These are phyloP conservation scores for Meta bourneti DNA, from an alignment of 2,888 invertebrate genomes.

Conservation along the genomic window DNA sequence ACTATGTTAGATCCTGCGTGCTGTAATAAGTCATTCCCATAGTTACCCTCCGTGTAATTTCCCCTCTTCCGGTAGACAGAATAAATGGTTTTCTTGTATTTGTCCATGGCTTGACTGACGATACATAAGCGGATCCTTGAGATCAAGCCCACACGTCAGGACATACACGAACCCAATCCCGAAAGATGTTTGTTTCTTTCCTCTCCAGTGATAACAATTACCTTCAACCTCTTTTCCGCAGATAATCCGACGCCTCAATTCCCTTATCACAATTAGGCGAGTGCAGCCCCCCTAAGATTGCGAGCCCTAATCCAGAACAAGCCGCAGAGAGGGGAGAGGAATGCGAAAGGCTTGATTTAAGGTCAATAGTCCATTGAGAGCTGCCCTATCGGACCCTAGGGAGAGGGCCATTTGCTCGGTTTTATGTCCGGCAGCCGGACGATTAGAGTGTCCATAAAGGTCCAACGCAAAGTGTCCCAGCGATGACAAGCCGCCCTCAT, in stretches of 20 bases:
- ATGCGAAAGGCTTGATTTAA: constrained; percentile 43
- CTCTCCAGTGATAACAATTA: constrained; percentile 6
- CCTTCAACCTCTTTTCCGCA: neutral
- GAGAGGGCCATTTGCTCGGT: constrained; percentile 49
- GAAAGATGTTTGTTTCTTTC: no score
- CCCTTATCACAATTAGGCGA: constrained; percentile 43
- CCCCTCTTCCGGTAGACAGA: no score
- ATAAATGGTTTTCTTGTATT: no score
- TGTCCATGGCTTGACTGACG: neutral
- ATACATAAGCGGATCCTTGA: neutral
- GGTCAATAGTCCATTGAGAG: constrained; percentile 50
- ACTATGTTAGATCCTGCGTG: no score
- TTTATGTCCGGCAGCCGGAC: constrained; percentile 62
- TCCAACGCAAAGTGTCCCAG: constrained; percentile 45
- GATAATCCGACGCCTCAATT: constrained; percentile 7
- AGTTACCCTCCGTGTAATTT: no score
- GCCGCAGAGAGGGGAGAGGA: neutral
- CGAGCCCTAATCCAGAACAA: neutral
- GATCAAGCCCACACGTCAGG: neutral
- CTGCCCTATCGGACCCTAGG: constrained; percentile 19
- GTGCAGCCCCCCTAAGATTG: neutral
- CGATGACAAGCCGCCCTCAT: constrained; percentile 58
- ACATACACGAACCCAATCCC: neutral
- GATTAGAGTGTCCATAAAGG: constrained; percentile 65
- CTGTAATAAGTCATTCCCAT: no score